phyloP scores from a whole-genome alignment of 2,888 invertebrate species.

The Isotomurus palustris region DNA sequence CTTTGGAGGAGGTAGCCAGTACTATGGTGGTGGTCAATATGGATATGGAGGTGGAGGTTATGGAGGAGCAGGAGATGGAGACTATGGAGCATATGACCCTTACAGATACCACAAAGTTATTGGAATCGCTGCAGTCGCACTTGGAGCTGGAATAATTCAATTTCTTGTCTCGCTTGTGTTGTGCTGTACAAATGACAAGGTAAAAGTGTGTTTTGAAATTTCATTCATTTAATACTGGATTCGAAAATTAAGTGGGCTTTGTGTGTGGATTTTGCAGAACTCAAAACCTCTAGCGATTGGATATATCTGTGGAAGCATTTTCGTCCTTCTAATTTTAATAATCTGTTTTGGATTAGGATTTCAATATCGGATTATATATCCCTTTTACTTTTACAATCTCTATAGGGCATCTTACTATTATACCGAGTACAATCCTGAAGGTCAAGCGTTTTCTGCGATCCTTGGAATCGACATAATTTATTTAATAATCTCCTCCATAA shows the following conservation, averaged over 20 bases:
- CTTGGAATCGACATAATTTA: conserved; percentile 31
- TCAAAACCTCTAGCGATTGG: conserved; percentile 29
- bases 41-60: conserved; percentile 7
- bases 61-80: conserved; percentile 23
- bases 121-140: conserved; percentile 28
- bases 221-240: neutral
- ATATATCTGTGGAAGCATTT: conserved; percentile 17
- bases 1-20: conserved; percentile 20
- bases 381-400: conserved; percentile 30
- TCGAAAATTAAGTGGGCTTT: conserved; percentile 1
- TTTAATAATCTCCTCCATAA: conserved; percentile 24
- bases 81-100: conserved; percentile 27
- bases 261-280: conserved; percentile 20
- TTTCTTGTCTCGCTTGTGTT: conserved; percentile 29
- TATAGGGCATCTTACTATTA: conserved; percentile 26
- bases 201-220: conserved; percentile 7
- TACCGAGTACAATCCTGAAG: conserved; percentile 34
- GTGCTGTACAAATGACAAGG: conserved; percentile 27
- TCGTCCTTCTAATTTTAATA: conserved; percentile 26
- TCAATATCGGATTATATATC: conserved; percentile 36
- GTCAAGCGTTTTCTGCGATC: conserved; percentile 35
- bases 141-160: conserved; percentile 33
- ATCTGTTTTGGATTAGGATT: conserved; percentile 31
- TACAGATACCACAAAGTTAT: conserved; percentile 32
- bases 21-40: neutral